Base-by-base conservation (phyloP, 1,140 invertebrate genomes). In the Latrodectus geometricus region DNA sequence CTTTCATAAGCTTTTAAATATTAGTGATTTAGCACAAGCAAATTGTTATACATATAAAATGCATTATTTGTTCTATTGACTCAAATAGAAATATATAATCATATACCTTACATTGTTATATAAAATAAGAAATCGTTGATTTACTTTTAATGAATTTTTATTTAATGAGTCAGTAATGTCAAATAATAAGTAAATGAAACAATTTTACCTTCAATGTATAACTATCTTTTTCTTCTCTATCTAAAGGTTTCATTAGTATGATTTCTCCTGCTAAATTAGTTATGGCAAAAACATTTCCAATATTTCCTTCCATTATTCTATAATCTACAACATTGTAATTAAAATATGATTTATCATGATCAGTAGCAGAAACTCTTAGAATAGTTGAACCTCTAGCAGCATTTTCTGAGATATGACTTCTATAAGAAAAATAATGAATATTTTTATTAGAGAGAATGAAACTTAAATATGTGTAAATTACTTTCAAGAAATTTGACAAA, bases 321-420 rank as follows among this genome's bases (percentile, higher is more conserved):
- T 98, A 99, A 48, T 94, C 93, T 35, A 35, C 35, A 69, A 88
- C 84, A 68, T 88, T 84, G 73, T 90, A 89, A 89, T 93, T 94
- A 89, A 92, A 93, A 90, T 90, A 93, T 90, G 91, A 92, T 91
- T 93, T 92, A 92, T 99, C 97, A 8, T 95, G 95, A 92, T 99
- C 97, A 49, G 95, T 96, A 0, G 98, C 97, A 79, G 94, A 93
- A 92, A 99, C 97, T 96, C 97, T 98, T 91, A 99, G 92, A 92
- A 99, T 95, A 91, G 97, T 99, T 90, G 94, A 94, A 91, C 97
- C 97, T 89, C 95, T 93, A 9, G 94, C 92, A 89, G 96, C 94
- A 90, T 96, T 95, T 92, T 99, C 97, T 23, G 93, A 94, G 2
- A 96, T 92, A 48, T 93, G 93, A 7, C 96, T 93, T 89, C 95